Evolutionary conservation across 2,113 vertebrate genomes (phyloP).

Genomic region (Rhizomys pruinosus): DNA sequence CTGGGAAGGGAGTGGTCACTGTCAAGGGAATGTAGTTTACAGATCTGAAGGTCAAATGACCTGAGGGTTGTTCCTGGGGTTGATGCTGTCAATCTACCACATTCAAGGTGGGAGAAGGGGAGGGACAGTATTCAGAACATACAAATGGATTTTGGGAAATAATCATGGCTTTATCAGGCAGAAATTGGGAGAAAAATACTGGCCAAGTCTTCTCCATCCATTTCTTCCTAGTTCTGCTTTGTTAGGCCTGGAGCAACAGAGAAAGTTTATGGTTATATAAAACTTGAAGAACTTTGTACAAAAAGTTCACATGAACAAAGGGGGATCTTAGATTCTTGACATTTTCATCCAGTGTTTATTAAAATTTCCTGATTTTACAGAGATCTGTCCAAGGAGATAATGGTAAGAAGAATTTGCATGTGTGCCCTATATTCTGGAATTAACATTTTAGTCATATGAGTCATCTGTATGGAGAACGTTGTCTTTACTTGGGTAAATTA

Average conservation of each 20-base stretch:
- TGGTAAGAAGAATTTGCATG: background rate
- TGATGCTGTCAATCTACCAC: accelerated
- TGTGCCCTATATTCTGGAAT: too few relatives aligned
- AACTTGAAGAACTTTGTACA: background rate
- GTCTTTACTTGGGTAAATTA: background rate
- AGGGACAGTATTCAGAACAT: background rate
- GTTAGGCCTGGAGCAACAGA: background rate
- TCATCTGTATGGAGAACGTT: background rate
- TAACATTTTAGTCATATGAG: background rate
- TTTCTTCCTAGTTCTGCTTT: background rate
- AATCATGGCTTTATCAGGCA: background rate
- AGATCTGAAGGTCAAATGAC: background rate
- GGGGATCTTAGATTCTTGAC: background rate
- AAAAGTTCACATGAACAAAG: background rate
- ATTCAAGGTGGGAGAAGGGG: background rate
- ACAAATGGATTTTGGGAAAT: background rate
- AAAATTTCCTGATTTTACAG: background rate
- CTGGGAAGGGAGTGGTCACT: background rate
- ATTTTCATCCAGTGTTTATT: background rate
- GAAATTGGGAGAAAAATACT: background rate
- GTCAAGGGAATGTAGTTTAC: background rate
- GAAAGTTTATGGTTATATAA: background rate
- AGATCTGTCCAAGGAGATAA: background rate
- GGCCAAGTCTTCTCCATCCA: background rate
- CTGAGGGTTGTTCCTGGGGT: accelerated